Conservation (phyloP, 2,113 vertebrate species). For the Vidua macroura region DNA sequence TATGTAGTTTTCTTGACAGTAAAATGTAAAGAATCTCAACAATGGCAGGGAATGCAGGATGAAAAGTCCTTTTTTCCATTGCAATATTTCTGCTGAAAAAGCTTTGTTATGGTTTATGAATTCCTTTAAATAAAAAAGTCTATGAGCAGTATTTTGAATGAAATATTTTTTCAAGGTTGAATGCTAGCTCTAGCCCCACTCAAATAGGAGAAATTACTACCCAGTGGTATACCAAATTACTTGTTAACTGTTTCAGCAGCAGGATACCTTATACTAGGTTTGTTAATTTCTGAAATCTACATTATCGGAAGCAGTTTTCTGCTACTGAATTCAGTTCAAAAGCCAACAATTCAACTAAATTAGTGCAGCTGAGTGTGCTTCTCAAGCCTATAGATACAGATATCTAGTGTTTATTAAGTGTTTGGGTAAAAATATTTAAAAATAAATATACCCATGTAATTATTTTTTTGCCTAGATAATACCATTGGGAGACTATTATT, state of each 20-base stretch:
- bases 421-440: neutral
- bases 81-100: conserved; percentile 42
- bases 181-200: conserved; percentile 2
- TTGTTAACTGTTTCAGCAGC: conserved; percentile 55
- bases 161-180: conserved; percentile 54
- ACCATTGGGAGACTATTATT: neutral
- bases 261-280: neutral
- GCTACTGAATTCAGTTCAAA: conserved; percentile 1
- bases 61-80: conserved; percentile 31
- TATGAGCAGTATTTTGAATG: conserved; percentile 33
- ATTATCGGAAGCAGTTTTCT: neutral
- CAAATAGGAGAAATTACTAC: conserved; percentile 49
- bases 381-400: neutral
- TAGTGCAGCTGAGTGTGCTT: neutral
- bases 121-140: conserved; percentile 37
- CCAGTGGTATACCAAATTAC: conserved; percentile 44
- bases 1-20: conserved; percentile 42
- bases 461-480: neutral
- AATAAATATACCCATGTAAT: neutral
- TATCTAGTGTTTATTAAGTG: neutral
- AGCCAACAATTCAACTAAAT: neutral
- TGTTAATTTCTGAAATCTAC: conserved; percentile 26
- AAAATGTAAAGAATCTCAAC: conserved; percentile 47
- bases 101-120: conserved; percentile 34
- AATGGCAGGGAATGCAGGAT: conserved; percentile 23